Conservation (phyloP, 2,113 vertebrate species). For the Cepphus grylle region DNA sequence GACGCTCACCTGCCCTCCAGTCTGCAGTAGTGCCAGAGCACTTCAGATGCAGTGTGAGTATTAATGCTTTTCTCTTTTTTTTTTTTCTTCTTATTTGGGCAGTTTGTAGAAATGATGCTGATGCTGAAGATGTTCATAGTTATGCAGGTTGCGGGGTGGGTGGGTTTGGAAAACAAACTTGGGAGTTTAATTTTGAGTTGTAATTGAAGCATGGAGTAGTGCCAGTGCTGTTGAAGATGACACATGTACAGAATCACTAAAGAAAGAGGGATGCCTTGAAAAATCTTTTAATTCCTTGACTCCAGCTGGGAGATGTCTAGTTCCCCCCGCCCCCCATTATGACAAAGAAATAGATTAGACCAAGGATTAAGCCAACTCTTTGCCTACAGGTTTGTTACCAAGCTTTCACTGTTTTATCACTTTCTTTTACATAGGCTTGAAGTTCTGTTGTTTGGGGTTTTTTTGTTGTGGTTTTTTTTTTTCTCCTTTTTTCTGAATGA, state of each 20-base stretch:
- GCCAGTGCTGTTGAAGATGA: neutral
- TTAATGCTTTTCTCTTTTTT: neutral
- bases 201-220: neutral
- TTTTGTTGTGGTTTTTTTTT: neutral
- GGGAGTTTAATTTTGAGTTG: neutral
- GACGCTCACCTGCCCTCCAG: neutral
- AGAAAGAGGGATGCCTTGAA: neutral
- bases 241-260: neutral
- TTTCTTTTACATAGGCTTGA: neutral
- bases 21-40: neutral
- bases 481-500: neutral
- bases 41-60: neutral
- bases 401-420: neutral
- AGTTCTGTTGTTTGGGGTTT: neutral
- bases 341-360: neutral
- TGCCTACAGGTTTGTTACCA: neutral
- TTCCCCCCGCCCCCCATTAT: rapidly evolving
- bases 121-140: neutral
- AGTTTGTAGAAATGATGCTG: neutral
- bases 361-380: neutral
- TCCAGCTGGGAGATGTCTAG: neutral
- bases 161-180: neutral
- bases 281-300: neutral
- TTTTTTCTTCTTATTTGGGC: neutral
- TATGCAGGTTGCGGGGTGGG: neutral